phyloP scores from a whole-genome alignment of 2,113 vertebrate species.

The Albula glossodonta region DNA sequence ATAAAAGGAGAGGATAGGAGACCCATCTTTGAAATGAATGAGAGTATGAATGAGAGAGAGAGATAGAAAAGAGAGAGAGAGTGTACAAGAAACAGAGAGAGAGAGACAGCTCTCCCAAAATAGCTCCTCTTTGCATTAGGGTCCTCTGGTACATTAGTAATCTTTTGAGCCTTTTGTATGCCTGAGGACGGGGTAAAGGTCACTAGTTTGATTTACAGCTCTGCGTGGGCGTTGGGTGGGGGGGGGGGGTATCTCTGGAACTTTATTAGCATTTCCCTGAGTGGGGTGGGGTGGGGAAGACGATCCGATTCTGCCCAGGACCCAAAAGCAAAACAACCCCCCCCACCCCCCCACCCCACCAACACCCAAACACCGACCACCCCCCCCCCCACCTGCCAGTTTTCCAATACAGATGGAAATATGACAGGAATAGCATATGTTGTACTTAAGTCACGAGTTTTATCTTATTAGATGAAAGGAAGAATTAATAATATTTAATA shows the following conservation, averaged over 20 bases:
- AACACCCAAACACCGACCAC: too few relatives aligned
- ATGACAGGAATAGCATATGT: too few relatives aligned
- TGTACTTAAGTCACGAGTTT: too few relatives aligned
- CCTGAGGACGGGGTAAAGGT: constrained; percentile 3
- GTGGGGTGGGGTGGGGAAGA: too few relatives aligned
- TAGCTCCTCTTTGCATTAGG: background rate
- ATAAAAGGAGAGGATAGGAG: background rate
- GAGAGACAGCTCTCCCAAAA: background rate
- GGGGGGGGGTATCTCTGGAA: background rate
- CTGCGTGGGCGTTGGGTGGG: background rate
- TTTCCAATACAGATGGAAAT: too few relatives aligned
- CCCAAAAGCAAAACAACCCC: background rate
- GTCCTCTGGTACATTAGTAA: background rate
- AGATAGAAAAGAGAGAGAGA: background rate
- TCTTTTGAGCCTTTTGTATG: background rate
- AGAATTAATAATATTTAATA: background rate
- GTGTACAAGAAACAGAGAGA: background rate
- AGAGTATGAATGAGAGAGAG: background rate
- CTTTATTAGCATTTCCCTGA: constrained; percentile 5
- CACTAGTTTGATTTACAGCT: constrained; percentile 10
- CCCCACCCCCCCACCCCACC: too few relatives aligned
- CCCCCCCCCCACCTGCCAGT: too few relatives aligned
- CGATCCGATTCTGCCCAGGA: background rate
- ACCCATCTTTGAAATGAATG: background rate
- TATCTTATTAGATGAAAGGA: too few relatives aligned